phyloP scores from a whole-genome alignment of 35 echinoderm and acorn worm genomes.

The Ophiothrix spiculata region DNA sequence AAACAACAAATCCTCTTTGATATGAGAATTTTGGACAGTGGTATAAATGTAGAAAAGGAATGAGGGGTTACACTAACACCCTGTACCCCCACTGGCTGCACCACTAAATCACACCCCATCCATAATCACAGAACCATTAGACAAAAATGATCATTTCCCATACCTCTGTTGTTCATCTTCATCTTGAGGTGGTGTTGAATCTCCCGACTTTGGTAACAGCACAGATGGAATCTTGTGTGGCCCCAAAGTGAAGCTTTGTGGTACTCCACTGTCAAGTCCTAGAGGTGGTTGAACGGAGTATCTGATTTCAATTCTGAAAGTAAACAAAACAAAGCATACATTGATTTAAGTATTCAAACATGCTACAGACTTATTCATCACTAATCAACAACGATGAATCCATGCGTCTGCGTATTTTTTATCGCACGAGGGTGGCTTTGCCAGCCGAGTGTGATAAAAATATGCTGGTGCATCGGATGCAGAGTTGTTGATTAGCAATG shows the following conservation, averaged over 20 bases:
- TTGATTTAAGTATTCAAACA: too few species aligned
- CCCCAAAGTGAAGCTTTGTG: neutral
- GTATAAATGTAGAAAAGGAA: neutral
- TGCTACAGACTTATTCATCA: too few species aligned
- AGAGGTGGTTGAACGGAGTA: neutral
- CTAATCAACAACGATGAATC: too few species aligned
- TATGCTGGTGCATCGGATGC: too few species aligned
- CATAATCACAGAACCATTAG: neutral
- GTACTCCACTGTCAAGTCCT: neutral
- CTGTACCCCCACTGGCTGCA: too few species aligned
- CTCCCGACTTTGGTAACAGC: neutral
- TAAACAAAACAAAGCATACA: neutral
- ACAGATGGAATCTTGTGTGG: neutral
- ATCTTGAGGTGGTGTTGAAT: neutral
- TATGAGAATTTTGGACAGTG: neutral
- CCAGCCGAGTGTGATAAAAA: too few species aligned
- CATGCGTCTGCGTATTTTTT: too few species aligned
- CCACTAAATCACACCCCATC: too few species aligned
- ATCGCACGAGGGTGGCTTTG: too few species aligned
- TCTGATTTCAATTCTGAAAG: neutral
- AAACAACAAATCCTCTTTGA: neutral
- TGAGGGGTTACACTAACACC: too few species aligned
- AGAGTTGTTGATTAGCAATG: too few species aligned
- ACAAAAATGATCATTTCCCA: neutral
- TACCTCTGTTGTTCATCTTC: neutral